Evolutionary conservation across 2,888 invertebrate genomes (phyloP), one percentile per base, ranked within the genome.

Genomic region (Drosophila melanosoma): DNA sequence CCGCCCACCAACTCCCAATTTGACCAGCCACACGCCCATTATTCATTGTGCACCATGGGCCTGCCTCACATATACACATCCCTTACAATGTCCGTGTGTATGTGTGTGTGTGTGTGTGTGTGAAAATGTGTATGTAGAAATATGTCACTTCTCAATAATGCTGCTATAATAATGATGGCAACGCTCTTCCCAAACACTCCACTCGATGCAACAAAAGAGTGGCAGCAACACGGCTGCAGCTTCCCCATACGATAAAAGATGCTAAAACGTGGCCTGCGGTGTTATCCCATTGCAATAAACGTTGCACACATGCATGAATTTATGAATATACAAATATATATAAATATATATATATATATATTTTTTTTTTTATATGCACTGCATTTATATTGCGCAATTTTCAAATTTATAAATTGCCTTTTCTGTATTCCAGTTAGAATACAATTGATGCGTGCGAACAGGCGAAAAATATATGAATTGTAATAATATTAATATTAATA

Each of bases 21-120:
- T 78, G 69, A 69, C 67, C 79, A 67, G 62, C 79, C 82, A 35
- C 79, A 79, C 63, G 75, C 75, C 82, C 68, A 82, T 82, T 79
- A 79, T 65, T 82, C 83, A 82, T 70, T 82, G 75, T 74, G 49
- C 33, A 42, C 77, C 54, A 32, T 53, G 64, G 53, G 36, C 62
- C 48, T 32, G 58, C 29, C 60, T 78, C 69, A 63, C 60, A 49
- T 63, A 33, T 56, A 38, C 42, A 17, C 11, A 35, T 11, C 29
- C 51, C 10, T n/a, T 10, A 8, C 35, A 52, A 40, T 49, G 32
- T 15, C 20, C 40, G 42, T 17, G 38, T 48, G 52, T 79, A 52
- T n/a, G 58, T 68, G 53, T 54, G 33, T 35, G 33, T 33, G 33
- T 33, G 33, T 36, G 35, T 38, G 38, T n/a, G 38, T 40, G 40